phyloP scores from a whole-genome alignment of 2,113 vertebrate species.

The Myrmophylax atrothorax region DNA sequence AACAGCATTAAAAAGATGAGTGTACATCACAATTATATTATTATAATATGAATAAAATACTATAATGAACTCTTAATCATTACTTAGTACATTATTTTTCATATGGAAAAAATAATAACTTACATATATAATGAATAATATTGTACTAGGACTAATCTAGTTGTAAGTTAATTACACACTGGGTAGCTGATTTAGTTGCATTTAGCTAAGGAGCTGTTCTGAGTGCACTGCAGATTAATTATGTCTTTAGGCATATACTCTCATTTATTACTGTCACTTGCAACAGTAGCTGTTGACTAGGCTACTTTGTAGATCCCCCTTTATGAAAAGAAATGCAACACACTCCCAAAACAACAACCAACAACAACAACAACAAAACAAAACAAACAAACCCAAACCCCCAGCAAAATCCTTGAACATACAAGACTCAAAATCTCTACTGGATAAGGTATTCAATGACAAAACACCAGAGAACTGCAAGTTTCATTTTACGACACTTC shows the following conservation, averaged over 20 bases:
- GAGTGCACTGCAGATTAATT: conserved; percentile 67
- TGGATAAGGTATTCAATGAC: neutral
- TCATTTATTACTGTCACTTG: conserved; percentile 63
- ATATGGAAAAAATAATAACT: conserved; percentile 66
- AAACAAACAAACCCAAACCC: no score
- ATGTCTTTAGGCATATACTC: conserved; percentile 58
- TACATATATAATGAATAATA: conserved; percentile 72
- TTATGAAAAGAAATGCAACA: neutral
- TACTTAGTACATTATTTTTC: conserved; percentile 69
- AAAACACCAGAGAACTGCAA: neutral
- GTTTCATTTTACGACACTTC: neutral
- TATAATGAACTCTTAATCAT: conserved; percentile 70
- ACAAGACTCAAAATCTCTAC: neutral
- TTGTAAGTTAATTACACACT: conserved; percentile 75
- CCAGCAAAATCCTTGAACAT: neutral
- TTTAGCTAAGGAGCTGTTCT: conserved; percentile 71
- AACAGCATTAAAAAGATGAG: conserved; percentile 54
- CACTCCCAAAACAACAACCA: neutral
- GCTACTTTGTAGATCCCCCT: neutral
- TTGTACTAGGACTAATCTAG: conserved; percentile 62
- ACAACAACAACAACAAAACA: neutral
- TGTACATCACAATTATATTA: conserved; percentile 65
- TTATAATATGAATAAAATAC: conserved; percentile 57
- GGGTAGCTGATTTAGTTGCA: conserved; percentile 72
- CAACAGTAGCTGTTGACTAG: neutral